Evolutionary conservation across 2,888 invertebrate genomes (phyloP).

Genomic region (Drosophila mettleri): DNA sequence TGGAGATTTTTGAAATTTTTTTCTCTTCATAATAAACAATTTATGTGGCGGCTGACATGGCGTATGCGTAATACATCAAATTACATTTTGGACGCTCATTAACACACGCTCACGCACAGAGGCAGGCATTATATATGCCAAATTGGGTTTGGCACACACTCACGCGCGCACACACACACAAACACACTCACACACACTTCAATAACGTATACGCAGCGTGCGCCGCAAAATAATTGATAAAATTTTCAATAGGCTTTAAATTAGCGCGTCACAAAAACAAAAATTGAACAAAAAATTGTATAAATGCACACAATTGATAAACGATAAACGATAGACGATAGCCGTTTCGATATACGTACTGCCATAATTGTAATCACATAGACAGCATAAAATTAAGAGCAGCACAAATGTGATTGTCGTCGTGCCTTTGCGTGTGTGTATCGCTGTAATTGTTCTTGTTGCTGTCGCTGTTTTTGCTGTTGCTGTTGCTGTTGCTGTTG

Average conservation of each 20-base stretch:
- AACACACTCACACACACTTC: background rate
- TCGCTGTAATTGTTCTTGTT: slow-evolving; percentile 28
- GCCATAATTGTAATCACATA: slow-evolving; percentile 77
- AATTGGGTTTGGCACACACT: slow-evolving; percentile 24
- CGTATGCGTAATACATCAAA: slow-evolving; percentile 51
- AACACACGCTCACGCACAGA: slow-evolving; percentile 28
- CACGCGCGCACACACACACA: slow-evolving; percentile 14
- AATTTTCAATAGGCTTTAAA: slow-evolving; percentile 34
- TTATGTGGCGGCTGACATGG: slow-evolving; percentile 12
- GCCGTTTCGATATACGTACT: slow-evolving; percentile 62
- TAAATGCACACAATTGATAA: slow-evolving; percentile 7
- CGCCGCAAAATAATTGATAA: slow-evolving; percentile 10
- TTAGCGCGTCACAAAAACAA: slow-evolving; percentile 31
- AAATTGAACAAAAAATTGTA: slow-evolving; percentile 8
- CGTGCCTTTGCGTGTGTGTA: slow-evolving; percentile 64
- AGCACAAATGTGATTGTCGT: slow-evolving; percentile 66
- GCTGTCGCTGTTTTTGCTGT: slow-evolving; percentile 24
- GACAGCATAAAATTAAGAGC: slow-evolving; percentile 75
- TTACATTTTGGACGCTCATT: slow-evolving; percentile 46
- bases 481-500: slow-evolving; percentile 25
- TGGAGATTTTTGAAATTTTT: background rate
- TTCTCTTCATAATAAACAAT: background rate
- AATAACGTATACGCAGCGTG: slow-evolving; percentile 46
- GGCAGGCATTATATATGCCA: slow-evolving; percentile 17
- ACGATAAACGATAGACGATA: slow-evolving; percentile 10